Conservation (phyloP, 2,888 invertebrate genomes). For the Magallana nippona region DNA sequence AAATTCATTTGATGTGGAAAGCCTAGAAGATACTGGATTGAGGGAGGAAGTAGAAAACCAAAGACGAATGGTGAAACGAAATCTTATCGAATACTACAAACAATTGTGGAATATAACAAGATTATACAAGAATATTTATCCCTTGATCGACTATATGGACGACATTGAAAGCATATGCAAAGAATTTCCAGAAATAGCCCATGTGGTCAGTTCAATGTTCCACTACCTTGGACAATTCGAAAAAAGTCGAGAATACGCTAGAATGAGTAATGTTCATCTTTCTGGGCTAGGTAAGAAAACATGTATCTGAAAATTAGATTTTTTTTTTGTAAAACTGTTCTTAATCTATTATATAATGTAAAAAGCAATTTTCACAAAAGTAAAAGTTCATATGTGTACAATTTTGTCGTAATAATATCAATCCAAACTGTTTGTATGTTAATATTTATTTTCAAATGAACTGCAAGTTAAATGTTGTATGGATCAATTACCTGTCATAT, state of each 20-base stretch:
- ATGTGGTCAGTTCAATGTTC: neutral
- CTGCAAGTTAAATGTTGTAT: no score
- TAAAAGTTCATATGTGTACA: no score
- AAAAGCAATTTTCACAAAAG: no score
- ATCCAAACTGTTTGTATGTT: no score
- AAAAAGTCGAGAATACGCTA: neutral
- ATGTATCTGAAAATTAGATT: no score
- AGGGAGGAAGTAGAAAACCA: neutral
- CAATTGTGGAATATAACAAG: neutral
- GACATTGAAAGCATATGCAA: neutral
- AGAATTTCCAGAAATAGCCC: neutral
- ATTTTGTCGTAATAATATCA: no score
- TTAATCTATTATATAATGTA: no score
- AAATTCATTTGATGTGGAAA: neutral
- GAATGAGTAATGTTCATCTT: no score
- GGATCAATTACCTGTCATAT: no score
- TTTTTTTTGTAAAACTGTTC: no score
- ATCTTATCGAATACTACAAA: neutral
- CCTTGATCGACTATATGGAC: neutral
- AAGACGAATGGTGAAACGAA: neutral
- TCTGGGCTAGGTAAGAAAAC: no score
- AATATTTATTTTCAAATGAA: no score
- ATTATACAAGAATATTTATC: neutral
- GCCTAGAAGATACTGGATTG: neutral
- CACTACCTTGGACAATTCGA: neutral